These are phyloP conservation scores for Charanyca ferruginea DNA, from an alignment of 2,888 invertebrate species.

Conservation along the genomic window DNA sequence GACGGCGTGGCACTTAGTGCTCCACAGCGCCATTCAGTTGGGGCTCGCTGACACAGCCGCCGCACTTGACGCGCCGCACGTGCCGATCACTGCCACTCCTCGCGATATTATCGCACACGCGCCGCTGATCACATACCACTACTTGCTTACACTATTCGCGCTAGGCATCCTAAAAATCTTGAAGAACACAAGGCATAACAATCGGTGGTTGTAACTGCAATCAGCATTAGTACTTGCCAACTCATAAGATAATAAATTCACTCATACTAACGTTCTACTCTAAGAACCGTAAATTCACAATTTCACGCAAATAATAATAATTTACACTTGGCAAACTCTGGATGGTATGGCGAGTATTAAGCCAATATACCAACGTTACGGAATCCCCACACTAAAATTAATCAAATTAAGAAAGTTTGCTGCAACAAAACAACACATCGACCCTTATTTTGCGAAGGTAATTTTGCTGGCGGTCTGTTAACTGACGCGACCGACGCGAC, in stretches of 20 bases:
- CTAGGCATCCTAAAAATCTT: conserved; percentile 5
- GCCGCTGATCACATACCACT: conserved; percentile 54
- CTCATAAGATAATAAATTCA: conserved; percentile 19
- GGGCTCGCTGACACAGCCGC: conserved; percentile 81
- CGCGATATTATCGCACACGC: conserved; percentile 80
- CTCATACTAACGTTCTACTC: conserved; percentile 33
- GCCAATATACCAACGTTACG: conserved; percentile 59
- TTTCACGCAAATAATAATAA: conserved; percentile 49
- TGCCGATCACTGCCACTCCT: conserved; percentile 87
- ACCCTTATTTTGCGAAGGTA: conserved; percentile 82
- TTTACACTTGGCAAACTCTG: conserved; percentile 48
- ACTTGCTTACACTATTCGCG: conserved; percentile 36
- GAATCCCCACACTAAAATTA: conserved; percentile 77
- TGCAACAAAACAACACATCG: conserved; percentile 78
- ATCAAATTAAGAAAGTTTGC: conserved; percentile 83
- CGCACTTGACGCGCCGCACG: conserved; percentile 84
- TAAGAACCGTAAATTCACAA: conserved; percentile 48
- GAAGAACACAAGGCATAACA: neutral
- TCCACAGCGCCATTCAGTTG: conserved; percentile 73
- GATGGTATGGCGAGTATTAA: conserved; percentile 65
- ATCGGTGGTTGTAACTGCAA: neutral
- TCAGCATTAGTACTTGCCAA: neutral
- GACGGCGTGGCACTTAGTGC: conserved; percentile 80
- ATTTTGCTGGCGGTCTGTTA: conserved; percentile 78
- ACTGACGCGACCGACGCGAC: conserved; percentile 80